phyloP scores from a whole-genome alignment of 2,797 vertebrate species.

The Potorous gilbertii region DNA sequence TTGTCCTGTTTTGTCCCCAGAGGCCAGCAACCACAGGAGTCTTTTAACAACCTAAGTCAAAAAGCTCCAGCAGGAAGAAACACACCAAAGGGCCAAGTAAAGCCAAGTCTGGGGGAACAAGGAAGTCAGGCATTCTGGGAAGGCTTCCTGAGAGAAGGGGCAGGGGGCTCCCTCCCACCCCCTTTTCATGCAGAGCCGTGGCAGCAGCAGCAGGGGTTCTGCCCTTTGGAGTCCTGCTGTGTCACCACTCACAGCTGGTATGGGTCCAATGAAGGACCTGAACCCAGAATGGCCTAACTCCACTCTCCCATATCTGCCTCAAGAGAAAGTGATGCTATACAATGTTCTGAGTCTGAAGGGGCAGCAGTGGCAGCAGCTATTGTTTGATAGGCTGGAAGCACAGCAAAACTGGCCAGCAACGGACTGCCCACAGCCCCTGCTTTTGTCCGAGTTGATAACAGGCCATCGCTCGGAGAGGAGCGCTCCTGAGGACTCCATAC shows the following conservation, averaged over 20 bases:
- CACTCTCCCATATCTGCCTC: not conserved
- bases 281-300: not conserved
- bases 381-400: too few relatives aligned
- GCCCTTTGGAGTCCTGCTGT: not conserved
- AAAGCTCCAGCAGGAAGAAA: slow-evolving; percentile 25
- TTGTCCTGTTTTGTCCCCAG: not conserved
- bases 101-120: slow-evolving; percentile 17
- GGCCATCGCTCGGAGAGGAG: not conserved
- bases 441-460: too few relatives aligned
- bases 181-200: not conserved
- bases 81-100: slow-evolving; percentile 23
- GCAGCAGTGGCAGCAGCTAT: not conserved
- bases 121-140: not conserved
- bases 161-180: too few relatives aligned
- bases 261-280: not conserved
- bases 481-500: not conserved
- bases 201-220: not conserved
- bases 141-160: not conserved
- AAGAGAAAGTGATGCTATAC: not conserved
- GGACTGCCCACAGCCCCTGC: too few relatives aligned
- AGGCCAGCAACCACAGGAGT: not conserved
- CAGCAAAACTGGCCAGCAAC: too few relatives aligned
- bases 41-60: slow-evolving; percentile 30
- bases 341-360: not conserved
- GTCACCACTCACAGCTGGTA: not conserved